Percentiles rank a stretch among this genome's conserved stretches.
Conservation (phyloP, 2,113 vertebrate genomes). For the Promerops cafer region DNA sequence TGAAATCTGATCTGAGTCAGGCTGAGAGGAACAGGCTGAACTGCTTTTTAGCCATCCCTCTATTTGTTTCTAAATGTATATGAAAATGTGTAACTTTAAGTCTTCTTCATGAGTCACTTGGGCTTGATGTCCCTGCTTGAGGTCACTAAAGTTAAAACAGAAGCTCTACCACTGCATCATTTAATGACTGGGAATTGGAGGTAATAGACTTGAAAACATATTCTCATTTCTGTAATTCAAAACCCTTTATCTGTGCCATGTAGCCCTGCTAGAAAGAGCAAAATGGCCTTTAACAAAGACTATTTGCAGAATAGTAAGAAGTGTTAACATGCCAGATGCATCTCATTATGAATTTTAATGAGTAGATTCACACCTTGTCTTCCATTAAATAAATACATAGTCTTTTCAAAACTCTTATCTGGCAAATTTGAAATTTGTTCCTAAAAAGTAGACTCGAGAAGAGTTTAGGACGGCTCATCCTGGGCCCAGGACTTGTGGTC, state of each 20-base stretch:
- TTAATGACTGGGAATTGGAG: constrained; percentile 56
- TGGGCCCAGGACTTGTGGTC: background rate
- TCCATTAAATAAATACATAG: constrained; percentile 25
- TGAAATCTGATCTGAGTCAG: background rate
- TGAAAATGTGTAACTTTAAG: background rate
- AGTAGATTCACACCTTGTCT: constrained; percentile 28
- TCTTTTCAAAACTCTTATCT: constrained; percentile 5
- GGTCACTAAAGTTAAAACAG: constrained; percentile 48
- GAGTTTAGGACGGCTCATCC: background rate
- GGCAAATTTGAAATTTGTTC: background rate
- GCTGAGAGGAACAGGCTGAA: background rate
- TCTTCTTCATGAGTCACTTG: background rate
- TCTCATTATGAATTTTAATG: constrained; percentile 45
- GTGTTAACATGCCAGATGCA: constrained; percentile 21
- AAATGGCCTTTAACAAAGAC: constrained; percentile 24
- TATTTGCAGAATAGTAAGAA: constrained; percentile 50
- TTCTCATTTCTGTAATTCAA: constrained; percentile 20
- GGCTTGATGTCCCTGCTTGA: constrained; percentile 17
- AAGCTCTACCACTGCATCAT: constrained; percentile 46
- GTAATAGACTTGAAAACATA: constrained; percentile 42
- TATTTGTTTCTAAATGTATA: background rate
- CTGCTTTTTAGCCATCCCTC: background rate
- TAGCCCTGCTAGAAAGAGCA: constrained; percentile 46
- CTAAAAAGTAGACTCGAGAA: background rate
- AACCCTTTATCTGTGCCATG: constrained; percentile 24